These are phyloP conservation scores for Trachelus stipa DNA, from an alignment of 2,888 invertebrate species.

Conservation along the genomic window DNA sequence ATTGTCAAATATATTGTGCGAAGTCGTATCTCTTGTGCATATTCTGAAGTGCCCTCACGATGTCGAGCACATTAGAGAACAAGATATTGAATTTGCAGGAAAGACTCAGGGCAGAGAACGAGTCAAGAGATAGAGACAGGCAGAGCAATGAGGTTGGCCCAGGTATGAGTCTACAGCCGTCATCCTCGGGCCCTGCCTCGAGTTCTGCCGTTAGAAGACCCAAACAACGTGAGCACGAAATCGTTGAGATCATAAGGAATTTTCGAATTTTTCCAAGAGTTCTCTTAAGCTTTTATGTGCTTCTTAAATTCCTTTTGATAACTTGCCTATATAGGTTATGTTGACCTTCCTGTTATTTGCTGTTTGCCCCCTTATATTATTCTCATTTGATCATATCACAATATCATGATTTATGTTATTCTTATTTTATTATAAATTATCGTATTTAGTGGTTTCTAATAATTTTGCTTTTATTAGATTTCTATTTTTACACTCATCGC, in stretches of 20 bases:
- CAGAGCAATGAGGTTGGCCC: slow-evolving; percentile 67
- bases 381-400: slow-evolving; percentile 41
- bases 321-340: slow-evolving; percentile 34
- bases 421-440: too few relatives aligned
- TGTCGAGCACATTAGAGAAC: slow-evolving; percentile 82
- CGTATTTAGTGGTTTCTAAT: too few relatives aligned
- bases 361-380: slow-evolving; percentile 8
- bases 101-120: slow-evolving; percentile 79
- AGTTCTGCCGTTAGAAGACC: slow-evolving; percentile 71
- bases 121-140: slow-evolving; percentile 72
- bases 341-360: slow-evolving; percentile 33
- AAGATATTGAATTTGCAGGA: slow-evolving; percentile 87
- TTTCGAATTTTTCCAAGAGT: background rate
- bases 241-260: background rate
- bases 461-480: too few relatives aligned
- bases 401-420: background rate
- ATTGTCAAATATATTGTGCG: slow-evolving; percentile 53
- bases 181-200: slow-evolving; percentile 64
- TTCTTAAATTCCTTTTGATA: slow-evolving; percentile 9
- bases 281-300: slow-evolving; percentile 5
- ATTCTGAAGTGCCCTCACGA: slow-evolving; percentile 46
- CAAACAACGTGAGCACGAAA: slow-evolving; percentile 72
- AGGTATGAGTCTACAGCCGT: slow-evolving; percentile 63
- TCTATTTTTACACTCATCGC: too few relatives aligned
- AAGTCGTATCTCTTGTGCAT: slow-evolving; percentile 35